Percentiles rank a stretch among this genome's conserved stretches.
These are phyloP conservation scores for Carollia perspicillata DNA, from an alignment of 2,113 vertebrate species.

Conservation along the genomic window DNA sequence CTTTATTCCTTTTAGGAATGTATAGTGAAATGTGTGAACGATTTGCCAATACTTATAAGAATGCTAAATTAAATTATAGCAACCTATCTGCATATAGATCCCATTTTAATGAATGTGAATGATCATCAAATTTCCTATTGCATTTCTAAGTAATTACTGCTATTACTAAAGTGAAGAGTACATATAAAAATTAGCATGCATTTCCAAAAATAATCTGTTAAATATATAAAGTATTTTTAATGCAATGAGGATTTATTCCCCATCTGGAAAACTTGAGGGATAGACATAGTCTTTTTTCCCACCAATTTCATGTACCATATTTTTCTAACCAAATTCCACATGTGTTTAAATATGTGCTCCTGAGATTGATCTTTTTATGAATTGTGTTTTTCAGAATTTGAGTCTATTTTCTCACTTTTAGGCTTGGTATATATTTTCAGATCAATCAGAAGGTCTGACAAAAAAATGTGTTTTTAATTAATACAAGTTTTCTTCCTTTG, in stretches of 20 bases:
- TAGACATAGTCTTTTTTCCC: neutral
- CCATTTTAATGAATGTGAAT: neutral
- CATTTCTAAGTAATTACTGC: neutral
- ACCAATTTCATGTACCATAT: neutral
- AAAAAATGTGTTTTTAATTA: neutral
- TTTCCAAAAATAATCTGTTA: slow-evolving; percentile 8
- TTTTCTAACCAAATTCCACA: neutral
- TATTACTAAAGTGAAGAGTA: neutral
- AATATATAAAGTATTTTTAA: neutral
- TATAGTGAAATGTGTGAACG: neutral
- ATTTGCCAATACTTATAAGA: neutral
- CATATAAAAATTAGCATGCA: neutral
- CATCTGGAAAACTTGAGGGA: neutral
- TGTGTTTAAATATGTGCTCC: neutral
- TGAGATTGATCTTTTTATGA: neutral
- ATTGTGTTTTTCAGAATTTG: neutral
- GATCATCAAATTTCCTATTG: neutral
- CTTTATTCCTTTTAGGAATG: neutral
- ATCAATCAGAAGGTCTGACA: neutral
- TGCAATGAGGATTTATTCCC: neutral
- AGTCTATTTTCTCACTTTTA: neutral
- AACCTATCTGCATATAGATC: neutral
- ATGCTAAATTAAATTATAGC: neutral
- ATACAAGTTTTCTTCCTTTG: neutral
- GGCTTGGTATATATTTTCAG: neutral